These are phyloP conservation scores for Phylloscopus trochilus DNA, from an alignment of 2,113 vertebrate genomes.

Conservation along the genomic window DNA sequence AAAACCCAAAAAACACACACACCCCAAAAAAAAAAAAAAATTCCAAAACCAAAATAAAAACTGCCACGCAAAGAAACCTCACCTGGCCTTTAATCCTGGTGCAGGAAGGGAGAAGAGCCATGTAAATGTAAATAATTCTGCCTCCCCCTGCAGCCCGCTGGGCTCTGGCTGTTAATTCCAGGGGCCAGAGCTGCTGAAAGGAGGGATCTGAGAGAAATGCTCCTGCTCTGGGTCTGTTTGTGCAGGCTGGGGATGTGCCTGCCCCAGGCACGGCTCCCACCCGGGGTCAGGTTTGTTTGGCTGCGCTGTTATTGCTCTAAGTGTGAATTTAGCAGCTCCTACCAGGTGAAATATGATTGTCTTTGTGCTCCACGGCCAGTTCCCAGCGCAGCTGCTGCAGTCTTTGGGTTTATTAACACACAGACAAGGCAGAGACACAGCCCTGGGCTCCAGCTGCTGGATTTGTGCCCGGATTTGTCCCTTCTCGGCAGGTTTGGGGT, in stretches of 20 bases:
- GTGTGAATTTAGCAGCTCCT: background rate
- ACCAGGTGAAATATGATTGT: background rate
- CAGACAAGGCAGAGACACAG: background rate
- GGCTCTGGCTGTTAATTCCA: background rate
- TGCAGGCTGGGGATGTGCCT: background rate
- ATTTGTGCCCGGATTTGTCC: fast-evolving
- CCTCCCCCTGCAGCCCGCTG: background rate
- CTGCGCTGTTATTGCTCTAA: background rate
- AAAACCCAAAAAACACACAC: too few relatives aligned
- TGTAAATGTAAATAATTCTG: background rate
- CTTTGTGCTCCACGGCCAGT: background rate
- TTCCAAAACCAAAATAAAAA: background rate
- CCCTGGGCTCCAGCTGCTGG: background rate
- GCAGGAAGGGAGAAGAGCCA: background rate
- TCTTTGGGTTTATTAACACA: background rate
- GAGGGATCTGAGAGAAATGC: background rate
- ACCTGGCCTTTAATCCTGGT: background rate
- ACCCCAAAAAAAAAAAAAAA: too few relatives aligned
- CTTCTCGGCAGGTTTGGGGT: background rate
- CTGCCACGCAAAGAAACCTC: background rate
- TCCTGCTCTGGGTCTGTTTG: background rate
- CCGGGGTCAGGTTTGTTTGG: conserved; percentile 18
- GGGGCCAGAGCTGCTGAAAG: background rate
- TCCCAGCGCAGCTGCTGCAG: background rate
- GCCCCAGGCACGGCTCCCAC: background rate